phyloP scores from a whole-genome alignment of 2,797 vertebrate genomes.

The Alectoris magna region DNA sequence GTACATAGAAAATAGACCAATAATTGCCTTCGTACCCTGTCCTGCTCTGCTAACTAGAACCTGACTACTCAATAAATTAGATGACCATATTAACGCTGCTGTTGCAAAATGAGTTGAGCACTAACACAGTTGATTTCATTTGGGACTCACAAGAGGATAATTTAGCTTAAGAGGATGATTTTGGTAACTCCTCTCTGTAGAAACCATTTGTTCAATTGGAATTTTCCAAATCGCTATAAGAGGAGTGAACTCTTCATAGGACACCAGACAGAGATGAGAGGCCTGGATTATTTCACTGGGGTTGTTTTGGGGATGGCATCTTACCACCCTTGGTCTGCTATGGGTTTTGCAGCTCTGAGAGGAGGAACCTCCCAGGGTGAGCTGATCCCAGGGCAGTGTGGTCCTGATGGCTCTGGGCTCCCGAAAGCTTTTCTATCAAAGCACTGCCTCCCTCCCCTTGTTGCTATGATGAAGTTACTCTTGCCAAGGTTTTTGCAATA shows the following conservation, averaged over 20 bases:
- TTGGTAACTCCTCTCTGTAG: background rate
- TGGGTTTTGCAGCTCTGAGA: background rate
- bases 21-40: conserved; percentile 7
- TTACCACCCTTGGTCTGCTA: background rate
- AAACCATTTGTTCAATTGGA: background rate
- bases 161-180: background rate
- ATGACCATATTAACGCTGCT: background rate
- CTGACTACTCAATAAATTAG: conserved; percentile 5
- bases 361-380: background rate
- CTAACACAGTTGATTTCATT: background rate
- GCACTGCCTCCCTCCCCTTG: background rate
- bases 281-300: background rate
- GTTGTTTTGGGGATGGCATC: background rate
- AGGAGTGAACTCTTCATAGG: background rate
- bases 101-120: background rate
- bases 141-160: background rate
- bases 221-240: background rate
- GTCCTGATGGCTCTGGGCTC: background rate
- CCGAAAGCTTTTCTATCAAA: background rate
- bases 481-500: background rate
- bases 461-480: background rate
- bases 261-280: background rate
- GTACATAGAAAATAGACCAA: conserved; percentile 13
- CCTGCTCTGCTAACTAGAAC: conserved; percentile 3
- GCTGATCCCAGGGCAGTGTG: background rate